These are phyloP conservation scores for Epicampocera succincta DNA, from an alignment of 2,888 invertebrate genomes.

Conservation along the genomic window DNA sequence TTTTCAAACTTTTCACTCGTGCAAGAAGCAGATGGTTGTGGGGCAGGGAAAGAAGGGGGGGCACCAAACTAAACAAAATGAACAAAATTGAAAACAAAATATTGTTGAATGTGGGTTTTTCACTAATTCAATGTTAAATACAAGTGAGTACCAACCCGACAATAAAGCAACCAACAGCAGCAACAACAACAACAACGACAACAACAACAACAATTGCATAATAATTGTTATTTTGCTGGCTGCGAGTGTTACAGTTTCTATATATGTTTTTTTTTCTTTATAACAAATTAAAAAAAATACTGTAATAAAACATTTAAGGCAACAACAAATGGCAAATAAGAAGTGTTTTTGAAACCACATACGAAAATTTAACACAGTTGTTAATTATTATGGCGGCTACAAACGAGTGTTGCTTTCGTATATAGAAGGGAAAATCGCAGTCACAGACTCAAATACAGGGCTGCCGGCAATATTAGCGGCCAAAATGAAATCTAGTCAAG, in stretches of 20 bases:
- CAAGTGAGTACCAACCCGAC: too few relatives aligned
- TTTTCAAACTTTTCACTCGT: conserved; percentile 14
- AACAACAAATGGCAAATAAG: background rate
- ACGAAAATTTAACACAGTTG: conserved; percentile 38
- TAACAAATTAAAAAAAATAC: conserved; percentile 6
- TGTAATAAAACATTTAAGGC: background rate
- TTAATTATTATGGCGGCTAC: conserved; percentile 38
- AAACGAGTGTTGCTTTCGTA: background rate
- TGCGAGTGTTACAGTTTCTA: conserved; percentile 40
- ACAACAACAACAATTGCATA: conserved; percentile 46
- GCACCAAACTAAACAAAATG: background rate
- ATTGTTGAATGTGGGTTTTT: conserved; percentile 33
- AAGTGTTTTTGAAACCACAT: conserved; percentile 16
- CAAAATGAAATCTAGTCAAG: too few relatives aligned
- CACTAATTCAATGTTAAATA: conserved; percentile 66
- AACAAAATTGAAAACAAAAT: conserved; percentile 32
- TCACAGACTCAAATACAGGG: background rate
- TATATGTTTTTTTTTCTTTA: conserved; percentile 19
- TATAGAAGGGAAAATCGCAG: background rate
- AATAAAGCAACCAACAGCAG: too few relatives aligned
- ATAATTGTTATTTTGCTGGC: conserved; percentile 5
- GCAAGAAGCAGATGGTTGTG: conserved; percentile 2
- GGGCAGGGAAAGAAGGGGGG: background rate
- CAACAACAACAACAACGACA: conserved; percentile 3
- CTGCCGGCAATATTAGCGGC: too few relatives aligned